These are phyloP conservation scores for Drosophila lacertosa DNA, from an alignment of 1,140 invertebrate genomes.

Conservation along the genomic window DNA sequence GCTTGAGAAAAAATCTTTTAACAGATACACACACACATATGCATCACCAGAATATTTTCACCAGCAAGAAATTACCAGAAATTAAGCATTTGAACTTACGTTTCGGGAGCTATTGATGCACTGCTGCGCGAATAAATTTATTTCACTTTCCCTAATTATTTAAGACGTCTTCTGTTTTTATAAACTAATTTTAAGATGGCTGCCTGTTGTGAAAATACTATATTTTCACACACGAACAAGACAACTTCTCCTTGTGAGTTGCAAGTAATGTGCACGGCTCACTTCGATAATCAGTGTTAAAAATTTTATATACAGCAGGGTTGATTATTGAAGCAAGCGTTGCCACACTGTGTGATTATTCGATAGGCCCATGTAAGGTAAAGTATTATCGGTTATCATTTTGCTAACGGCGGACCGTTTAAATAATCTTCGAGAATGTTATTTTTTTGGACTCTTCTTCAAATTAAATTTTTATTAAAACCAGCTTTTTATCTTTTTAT, in stretches of 20 bases:
- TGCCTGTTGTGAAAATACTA: slow-evolving; percentile 43
- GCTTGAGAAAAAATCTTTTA: slow-evolving; percentile 29
- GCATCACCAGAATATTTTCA: slow-evolving; percentile 16
- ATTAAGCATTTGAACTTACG: slow-evolving; percentile 36
- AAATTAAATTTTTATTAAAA: not conserved
- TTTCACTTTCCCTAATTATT: slow-evolving; percentile 3
- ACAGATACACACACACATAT: slow-evolving; percentile 60
- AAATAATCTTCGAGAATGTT: too few species aligned
- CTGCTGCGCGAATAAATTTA: not conserved
- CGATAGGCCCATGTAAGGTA: not conserved
- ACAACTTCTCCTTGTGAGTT: slow-evolving; percentile 44
- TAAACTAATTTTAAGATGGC: slow-evolving; percentile 34
- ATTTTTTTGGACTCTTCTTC: too few species aligned
- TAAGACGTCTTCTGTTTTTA: slow-evolving; percentile 8
- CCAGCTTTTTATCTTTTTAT: slow-evolving; percentile 30
- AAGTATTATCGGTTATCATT: too few species aligned
- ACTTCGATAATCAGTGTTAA: slow-evolving; percentile 8
- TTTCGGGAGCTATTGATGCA: not conserved
- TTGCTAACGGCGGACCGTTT: too few species aligned
- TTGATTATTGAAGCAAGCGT: slow-evolving; percentile 1
- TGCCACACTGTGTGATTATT: slow-evolving; percentile 11
- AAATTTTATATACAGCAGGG: not conserved
- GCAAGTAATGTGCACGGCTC: slow-evolving; percentile 35
- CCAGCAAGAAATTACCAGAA: not conserved
- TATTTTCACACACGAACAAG: slow-evolving; percentile 30